phyloP scores from a whole-genome alignment of 2,888 invertebrate species.

The Ecliptopera silaceata region DNA sequence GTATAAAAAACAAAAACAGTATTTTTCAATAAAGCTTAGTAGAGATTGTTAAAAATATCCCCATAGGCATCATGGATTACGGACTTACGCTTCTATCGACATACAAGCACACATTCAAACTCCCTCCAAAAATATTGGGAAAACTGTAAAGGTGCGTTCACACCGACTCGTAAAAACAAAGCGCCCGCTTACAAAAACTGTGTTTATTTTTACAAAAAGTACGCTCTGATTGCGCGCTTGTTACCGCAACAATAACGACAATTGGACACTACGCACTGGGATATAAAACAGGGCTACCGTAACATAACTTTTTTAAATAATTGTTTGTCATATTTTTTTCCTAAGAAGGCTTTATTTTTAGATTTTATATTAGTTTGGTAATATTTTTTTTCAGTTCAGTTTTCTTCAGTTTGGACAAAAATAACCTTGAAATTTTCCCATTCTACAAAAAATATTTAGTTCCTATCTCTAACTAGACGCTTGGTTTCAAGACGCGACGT shows the following conservation, averaged over 20 bases:
- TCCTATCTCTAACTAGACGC: too few species aligned
- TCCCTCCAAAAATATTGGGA: constrained; percentile 16
- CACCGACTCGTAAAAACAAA: constrained; percentile 32
- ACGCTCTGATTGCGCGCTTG: constrained; percentile 52
- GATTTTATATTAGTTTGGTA: too few species aligned
- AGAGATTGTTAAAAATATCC: neutral
- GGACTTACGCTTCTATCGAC: neutral
- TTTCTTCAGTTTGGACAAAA: too few species aligned
- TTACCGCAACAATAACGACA: constrained; percentile 46
- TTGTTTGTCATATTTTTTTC: too few species aligned
- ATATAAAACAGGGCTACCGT: constrained; percentile 6
- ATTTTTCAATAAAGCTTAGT: neutral
- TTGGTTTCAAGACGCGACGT: too few species aligned
- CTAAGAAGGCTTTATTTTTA: too few species aligned
- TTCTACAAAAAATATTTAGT: too few species aligned
- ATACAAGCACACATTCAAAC: constrained; percentile 2
- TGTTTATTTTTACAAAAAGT: constrained; percentile 43
- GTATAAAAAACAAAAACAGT: neutral
- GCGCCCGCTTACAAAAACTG: constrained; percentile 36
- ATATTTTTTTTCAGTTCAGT: too few species aligned
- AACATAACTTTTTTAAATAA: too few species aligned
- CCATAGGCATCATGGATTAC: neutral
- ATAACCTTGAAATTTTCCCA: too few species aligned
- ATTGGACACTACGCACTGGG: constrained; percentile 33
- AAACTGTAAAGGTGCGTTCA: constrained; percentile 32